Base-by-base conservation (phyloP, 1,140 invertebrate genomes). In the Pseudomyrmex sp. region DNA sequence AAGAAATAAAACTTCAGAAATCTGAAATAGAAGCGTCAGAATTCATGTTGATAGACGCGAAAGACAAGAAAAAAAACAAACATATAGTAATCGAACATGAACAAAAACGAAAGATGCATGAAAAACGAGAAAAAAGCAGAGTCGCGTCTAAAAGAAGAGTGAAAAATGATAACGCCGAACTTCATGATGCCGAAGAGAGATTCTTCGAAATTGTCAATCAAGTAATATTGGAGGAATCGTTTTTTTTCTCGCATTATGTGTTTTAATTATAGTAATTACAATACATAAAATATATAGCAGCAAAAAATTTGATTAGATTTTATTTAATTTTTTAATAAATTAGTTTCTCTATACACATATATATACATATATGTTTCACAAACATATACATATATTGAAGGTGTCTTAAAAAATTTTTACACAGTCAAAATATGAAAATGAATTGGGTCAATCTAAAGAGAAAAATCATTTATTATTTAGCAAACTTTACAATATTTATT, bases 1-100 rank as follows among this genome's bases (percentile, higher is more conserved):
- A 46, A 18, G 87, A 89, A 48, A 88, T 89, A n/a, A 89, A 72
- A 83, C 62, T 89, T 18, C 10, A 15, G 20, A 84, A 23, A n/a
- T 52, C 23, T 26, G 20, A 48, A 13, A 26, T n/a, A 15, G 52
- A 48, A 79, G 1, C 3, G 2, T 20, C 15, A 77, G 46, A 77
- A 0, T 0, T 2, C 1, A n/a, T 1, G 9, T 20, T 46, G 13
- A 1, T 20, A 8, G 13, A 69, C 13, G 0, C 2, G 5, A 62
- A 2, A 70, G 1, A 44, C 7, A 70, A 7, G 15, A 59, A n/a
- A 5, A 63, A 35, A 18, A 5, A 59, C 26, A 83, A 56, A 77
- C 35, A n/a, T 9, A 15, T 18, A 35, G 48, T 1, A 2, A 50
- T 12, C 9, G 26, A 66, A 35, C 62, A 18, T 4, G 10, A 59